Conservation (phyloP, 1,140 invertebrate species). For the Aphidius gifuensis region DNA sequence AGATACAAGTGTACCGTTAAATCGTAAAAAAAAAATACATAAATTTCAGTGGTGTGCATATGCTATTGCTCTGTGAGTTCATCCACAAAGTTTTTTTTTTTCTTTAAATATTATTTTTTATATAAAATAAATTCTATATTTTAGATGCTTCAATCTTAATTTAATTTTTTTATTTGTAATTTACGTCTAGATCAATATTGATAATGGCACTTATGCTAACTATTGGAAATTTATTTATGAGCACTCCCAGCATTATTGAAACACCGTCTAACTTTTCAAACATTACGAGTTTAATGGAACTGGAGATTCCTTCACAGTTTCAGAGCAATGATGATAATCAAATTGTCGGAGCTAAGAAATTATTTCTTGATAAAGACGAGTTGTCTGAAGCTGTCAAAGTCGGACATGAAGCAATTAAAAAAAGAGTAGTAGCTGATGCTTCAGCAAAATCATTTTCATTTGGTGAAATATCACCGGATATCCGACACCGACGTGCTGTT, state of each 20-base stretch:
- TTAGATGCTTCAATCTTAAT: too few species aligned
- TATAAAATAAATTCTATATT: background rate
- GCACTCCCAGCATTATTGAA: constrained; percentile 16
- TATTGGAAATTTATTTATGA: constrained; percentile 56
- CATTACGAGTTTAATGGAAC: constrained; percentile 16
- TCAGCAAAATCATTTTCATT: constrained; percentile 47
- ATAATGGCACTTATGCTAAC: constrained; percentile 55
- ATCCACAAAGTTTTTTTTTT: background rate
- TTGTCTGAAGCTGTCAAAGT: constrained; percentile 50
- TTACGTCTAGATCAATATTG: constrained; percentile 42
- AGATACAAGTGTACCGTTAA: constrained; percentile 58
- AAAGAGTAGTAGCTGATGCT: constrained; percentile 58
- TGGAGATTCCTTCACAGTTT: constrained; percentile 13
- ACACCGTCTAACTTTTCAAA: constrained; percentile 24
- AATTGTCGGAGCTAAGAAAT: constrained; percentile 9
- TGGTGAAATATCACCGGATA: constrained; percentile 61
- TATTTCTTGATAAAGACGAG: constrained; percentile 40
- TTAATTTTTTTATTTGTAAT: too few species aligned
- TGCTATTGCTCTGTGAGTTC: constrained; percentile 62
- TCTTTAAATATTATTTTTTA: background rate
- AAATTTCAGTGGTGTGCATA: constrained; percentile 71
- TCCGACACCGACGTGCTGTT: constrained; percentile 66
- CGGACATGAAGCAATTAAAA: constrained; percentile 58
- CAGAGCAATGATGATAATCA: constrained; percentile 22
- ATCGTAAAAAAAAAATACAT: constrained; percentile 59